A percentile compares a stretch with the other conserved stretches of the same genome.
phyloP scores from a whole-genome alignment of 2,113 vertebrate species.

The Pedionomus torquatus region DNA sequence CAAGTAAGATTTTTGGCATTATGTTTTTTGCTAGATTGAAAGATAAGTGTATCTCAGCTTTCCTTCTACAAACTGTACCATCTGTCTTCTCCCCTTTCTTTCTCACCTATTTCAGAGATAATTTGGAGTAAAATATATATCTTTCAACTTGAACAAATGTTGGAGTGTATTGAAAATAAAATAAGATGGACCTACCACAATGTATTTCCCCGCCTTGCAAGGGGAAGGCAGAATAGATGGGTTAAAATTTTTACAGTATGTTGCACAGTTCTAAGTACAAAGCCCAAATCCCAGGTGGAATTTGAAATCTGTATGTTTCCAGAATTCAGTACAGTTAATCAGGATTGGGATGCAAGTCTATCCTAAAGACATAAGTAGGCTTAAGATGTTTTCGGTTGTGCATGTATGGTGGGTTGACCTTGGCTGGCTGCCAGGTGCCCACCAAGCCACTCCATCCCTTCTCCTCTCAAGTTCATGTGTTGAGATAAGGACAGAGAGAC shows the following conservation, averaged over 20 bases:
- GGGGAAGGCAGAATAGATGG: background rate
- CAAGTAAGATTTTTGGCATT: constrained; percentile 57
- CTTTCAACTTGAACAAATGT: constrained; percentile 1
- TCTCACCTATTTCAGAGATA: background rate
- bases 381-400: background rate
- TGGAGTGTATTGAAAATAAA: background rate
- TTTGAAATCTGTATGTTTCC: background rate
- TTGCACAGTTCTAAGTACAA: background rate
- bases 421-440: background rate
- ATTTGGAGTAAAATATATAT: background rate
- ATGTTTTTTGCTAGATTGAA: constrained; percentile 38
- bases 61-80: constrained; percentile 37
- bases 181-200: background rate
- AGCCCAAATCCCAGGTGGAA: background rate
- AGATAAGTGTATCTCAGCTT: constrained; percentile 52
- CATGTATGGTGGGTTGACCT: background rate
- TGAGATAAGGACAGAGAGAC: background rate
- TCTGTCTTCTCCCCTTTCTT: constrained; percentile 30
- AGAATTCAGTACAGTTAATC: background rate
- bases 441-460: background rate
- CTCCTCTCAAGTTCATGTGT: fast-evolving
- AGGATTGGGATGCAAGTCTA: fast-evolving
- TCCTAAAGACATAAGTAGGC: background rate
- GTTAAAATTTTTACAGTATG: background rate
- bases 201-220: background rate